Evolutionary conservation across 1,140 invertebrate species (phyloP).

Genomic region (Ectropis grisescens): DNA sequence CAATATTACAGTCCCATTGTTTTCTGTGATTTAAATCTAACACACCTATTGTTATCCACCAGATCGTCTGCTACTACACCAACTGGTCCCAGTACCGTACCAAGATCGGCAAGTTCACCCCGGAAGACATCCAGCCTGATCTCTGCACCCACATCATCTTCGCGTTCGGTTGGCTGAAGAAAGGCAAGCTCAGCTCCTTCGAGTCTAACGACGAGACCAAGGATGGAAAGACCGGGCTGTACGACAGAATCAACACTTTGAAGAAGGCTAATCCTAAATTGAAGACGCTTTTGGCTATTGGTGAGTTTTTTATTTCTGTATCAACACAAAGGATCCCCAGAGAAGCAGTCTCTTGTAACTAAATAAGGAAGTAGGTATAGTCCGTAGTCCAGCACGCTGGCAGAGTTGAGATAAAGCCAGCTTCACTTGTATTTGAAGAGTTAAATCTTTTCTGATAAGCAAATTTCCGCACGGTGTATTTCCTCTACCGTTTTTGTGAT

Average conservation of each 20-base stretch:
- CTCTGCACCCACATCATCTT: constrained; percentile 97
- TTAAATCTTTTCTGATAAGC: too few relatives aligned
- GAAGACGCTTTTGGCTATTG: constrained; percentile 90
- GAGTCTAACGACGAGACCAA: constrained; percentile 94
- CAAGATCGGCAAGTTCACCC: constrained; percentile 92
- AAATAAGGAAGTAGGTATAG: too few relatives aligned
- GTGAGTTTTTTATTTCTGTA: constrained; percentile 69
- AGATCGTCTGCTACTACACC: constrained; percentile 95
- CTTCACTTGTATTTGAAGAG: too few relatives aligned
- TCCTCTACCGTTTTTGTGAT: too few relatives aligned
- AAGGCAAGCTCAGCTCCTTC: constrained; percentile 91
- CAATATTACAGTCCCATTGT: too few relatives aligned
- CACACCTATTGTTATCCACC: too few relatives aligned
- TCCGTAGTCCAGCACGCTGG: too few relatives aligned
- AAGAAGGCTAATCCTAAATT: constrained; percentile 92
- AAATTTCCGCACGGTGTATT: too few relatives aligned
- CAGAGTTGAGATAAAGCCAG: too few relatives aligned
- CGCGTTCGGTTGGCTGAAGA: constrained; percentile 97
- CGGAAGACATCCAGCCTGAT: constrained; percentile 95
- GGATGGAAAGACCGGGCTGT: constrained; percentile 90
- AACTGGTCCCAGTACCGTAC: constrained; percentile 98
- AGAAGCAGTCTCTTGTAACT: too few relatives aligned
- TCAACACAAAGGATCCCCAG: constrained; percentile 1
- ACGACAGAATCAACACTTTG: constrained; percentile 85
- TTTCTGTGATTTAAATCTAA: too few relatives aligned